Evolutionary conservation across 1,140 invertebrate genomes (phyloP).

Genomic region (Chironomus tepperi): DNA sequence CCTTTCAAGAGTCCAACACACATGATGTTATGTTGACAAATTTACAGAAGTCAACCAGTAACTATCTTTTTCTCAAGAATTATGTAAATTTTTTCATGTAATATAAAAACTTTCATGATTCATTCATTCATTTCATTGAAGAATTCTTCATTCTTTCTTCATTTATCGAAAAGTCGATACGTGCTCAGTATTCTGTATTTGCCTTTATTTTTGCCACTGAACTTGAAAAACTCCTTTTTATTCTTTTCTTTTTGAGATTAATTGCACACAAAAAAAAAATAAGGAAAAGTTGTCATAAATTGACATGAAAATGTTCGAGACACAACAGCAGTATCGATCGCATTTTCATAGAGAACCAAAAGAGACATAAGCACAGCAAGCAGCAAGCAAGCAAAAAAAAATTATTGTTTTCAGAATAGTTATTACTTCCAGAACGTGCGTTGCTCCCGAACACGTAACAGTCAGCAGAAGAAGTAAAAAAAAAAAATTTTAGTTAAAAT

Average conservation of each 20-base stretch:
- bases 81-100: too few relatives aligned
- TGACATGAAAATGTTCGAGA: not conserved
- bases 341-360: too few relatives aligned
- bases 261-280: not conserved
- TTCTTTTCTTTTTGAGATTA: not conserved
- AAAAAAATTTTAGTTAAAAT: conserved; percentile 10
- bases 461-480: not conserved
- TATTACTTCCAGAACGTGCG: not conserved
- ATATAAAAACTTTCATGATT: too few relatives aligned
- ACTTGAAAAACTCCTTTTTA: not conserved
- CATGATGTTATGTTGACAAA: too few relatives aligned
- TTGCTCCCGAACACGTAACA: conserved; percentile 11
- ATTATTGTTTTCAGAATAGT: conserved; percentile 14
- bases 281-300: too few relatives aligned
- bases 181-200: too few relatives aligned
- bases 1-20: too few relatives aligned
- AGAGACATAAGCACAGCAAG: not conserved
- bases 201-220: not conserved
- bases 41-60: too few relatives aligned
- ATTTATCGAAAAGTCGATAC: too few relatives aligned
- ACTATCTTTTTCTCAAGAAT: too few relatives aligned
- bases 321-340: not conserved
- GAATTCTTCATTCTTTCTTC: too few relatives aligned
- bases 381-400: not conserved
- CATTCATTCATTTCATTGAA: too few relatives aligned